phyloP scores from a whole-genome alignment of 2,113 vertebrate genomes.

The Tringa solitaria region DNA sequence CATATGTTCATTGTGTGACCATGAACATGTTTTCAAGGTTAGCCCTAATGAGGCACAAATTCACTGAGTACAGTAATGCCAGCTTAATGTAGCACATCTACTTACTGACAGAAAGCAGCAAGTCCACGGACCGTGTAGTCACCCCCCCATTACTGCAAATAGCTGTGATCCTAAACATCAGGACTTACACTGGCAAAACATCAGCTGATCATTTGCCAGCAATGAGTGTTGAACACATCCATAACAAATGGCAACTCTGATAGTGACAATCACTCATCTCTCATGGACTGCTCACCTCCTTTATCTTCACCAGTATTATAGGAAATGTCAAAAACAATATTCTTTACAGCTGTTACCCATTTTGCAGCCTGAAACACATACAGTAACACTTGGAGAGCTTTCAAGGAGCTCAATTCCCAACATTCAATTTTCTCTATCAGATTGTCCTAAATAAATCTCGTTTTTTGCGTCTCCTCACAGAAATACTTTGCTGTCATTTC shows the following conservation, averaged over 20 bases:
- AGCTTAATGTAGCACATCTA: not conserved
- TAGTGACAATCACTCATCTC: slow-evolving; percentile 24
- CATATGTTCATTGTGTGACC: not conserved
- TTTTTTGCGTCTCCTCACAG: slow-evolving; percentile 13
- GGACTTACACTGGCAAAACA: not conserved
- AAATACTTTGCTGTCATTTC: slow-evolving; percentile 12
- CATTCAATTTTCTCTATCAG: slow-evolving; percentile 68
- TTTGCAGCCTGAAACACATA: slow-evolving; percentile 38
- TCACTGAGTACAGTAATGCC: not conserved
- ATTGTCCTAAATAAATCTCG: slow-evolving; percentile 64
- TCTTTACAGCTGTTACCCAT: slow-evolving; percentile 11
- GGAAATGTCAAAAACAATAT: slow-evolving; percentile 45
- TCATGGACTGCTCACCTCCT: slow-evolving; percentile 43
- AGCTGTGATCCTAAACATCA: not conserved
- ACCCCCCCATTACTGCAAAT: not conserved
- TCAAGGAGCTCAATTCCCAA: slow-evolving; percentile 46
- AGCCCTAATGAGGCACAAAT: not conserved
- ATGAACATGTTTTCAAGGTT: not conserved
- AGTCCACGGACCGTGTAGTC: not conserved
- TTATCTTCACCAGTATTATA: slow-evolving; percentile 43
- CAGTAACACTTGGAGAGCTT: slow-evolving; percentile 32
- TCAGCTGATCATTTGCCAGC: not conserved
- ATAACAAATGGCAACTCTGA: not conserved
- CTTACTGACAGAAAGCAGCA: not conserved
- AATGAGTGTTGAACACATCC: not conserved